Evolutionary conservation across 2,888 invertebrate species (phyloP), one percentile per base, ranked within the genome.

Genomic region (Phasia obesa): DNA sequence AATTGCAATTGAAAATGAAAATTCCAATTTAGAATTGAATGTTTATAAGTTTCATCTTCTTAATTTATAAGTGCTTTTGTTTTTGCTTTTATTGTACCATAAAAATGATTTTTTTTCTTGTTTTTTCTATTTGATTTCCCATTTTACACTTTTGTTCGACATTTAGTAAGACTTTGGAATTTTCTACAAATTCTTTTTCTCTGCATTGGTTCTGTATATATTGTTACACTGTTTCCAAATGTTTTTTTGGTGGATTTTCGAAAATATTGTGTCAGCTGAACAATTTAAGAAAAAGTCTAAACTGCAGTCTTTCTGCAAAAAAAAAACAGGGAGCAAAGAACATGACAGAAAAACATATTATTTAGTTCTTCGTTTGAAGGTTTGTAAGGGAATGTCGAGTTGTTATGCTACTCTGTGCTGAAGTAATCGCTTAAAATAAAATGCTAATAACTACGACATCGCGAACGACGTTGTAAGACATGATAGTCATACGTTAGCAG

Each of bases 1-100:
- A 51, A 51, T 64, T 64, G 57, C 62, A 70, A 64, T 62, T 80
- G 74, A 38, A 79, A 78, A 74, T 80, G 27, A 64, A 70, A 71
- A 75, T 70, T 75, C 25, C 75, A 59, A 75, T 70, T 70, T 49
- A 19, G 62, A 38, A 49, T 69, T 38, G 42, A 75, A 70, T 64
- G 57, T 49, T 55, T 81, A 59, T 62, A 62, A 64, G 42, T 70
- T 70, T 55, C 17, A 51, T 75, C 44, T 44, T 73, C 57, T 75
- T 64, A 55, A 64, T 59, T 64, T 49, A 64, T 64, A 55, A 69
- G 51, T 51, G 47, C 59, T 51, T 59, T 78, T 15, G 35, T 73
- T 11, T 78, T 71, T 71, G 42, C 49, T 42, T 44, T 62, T 78
- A 62, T 64, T 64, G 70, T n/a, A 49, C 35, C 49, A 59, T 67